Percentiles rank a stretch among this genome's conserved stretches.
These are phyloP conservation scores for Australoheros scitulus DNA, from an alignment of 2,113 vertebrate genomes.

Conservation along the genomic window DNA sequence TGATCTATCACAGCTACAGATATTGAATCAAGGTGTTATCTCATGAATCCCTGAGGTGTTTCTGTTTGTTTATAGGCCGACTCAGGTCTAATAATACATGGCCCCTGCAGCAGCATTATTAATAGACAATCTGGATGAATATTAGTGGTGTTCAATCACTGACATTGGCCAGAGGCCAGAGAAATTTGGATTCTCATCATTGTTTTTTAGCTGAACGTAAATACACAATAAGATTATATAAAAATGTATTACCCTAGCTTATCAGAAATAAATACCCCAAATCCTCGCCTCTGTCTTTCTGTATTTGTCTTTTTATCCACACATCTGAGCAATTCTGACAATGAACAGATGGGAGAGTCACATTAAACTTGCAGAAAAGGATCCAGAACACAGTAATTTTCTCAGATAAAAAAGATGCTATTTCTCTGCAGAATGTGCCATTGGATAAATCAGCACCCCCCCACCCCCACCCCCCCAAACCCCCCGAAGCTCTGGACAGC, in stretches of 20 bases:
- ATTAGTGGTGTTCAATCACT: constrained; percentile 48
- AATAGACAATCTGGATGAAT: constrained; percentile 56
- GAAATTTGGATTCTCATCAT: constrained; percentile 25
- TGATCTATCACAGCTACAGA: constrained; percentile 47
- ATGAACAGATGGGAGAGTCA: constrained; percentile 3
- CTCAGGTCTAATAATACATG: constrained; percentile 40
- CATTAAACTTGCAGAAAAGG: neutral
- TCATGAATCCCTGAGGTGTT: constrained; percentile 44
- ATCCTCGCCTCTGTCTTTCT: neutral
- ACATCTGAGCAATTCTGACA: constrained; percentile 2
- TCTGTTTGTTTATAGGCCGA: constrained; percentile 44
- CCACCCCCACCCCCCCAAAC: no score
- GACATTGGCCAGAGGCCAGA: constrained; percentile 25
- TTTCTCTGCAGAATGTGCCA: neutral
- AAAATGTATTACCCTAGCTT: neutral
- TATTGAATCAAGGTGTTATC: constrained; percentile 64
- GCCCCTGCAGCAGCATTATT: constrained; percentile 42
- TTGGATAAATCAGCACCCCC: neutral
- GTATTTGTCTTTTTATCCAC: neutral
- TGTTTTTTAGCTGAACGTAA: constrained; percentile 19
- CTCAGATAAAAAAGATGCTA: neutral
- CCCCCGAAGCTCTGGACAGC: neutral
- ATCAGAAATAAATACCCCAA: constrained; percentile 1
- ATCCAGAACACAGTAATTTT: constrained; percentile 7
- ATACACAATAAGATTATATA: neutral